A percentile compares a stretch with the other conserved stretches of the same genome.
Conservation (phyloP, 2,888 invertebrate genomes). For the Acronicta leporina region DNA sequence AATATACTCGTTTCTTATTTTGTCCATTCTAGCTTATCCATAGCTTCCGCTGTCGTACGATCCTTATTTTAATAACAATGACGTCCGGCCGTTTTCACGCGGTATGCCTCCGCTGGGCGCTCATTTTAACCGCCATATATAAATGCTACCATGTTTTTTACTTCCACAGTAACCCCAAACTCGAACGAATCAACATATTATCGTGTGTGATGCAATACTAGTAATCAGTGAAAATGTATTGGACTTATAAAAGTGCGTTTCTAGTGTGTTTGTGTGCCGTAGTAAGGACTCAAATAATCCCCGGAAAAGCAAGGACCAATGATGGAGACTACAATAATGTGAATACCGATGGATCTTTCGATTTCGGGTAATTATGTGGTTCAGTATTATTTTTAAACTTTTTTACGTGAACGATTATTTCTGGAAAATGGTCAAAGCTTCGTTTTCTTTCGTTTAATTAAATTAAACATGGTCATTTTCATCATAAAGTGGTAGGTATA, state of each 20-base stretch:
- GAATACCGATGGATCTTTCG: slow-evolving; percentile 92
- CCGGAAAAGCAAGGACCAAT: slow-evolving; percentile 82
- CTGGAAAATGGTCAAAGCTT: no score
- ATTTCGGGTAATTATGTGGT: slow-evolving; percentile 89
- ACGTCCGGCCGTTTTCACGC: slow-evolving; percentile 87
- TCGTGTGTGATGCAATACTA: slow-evolving; percentile 56
- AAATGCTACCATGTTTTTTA: slow-evolving; percentile 83
- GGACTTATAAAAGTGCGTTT: slow-evolving; percentile 74
- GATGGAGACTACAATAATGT: slow-evolving; percentile 91
- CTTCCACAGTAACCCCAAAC: slow-evolving; percentile 76
- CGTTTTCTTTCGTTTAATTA: no score
- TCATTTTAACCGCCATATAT: slow-evolving; percentile 86
- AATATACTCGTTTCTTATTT: no score
- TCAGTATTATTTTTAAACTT: slow-evolving; percentile 13
- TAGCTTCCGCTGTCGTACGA: slow-evolving; percentile 52
- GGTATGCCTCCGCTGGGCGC: slow-evolving; percentile 75
- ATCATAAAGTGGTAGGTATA: no score
- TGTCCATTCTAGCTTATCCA: no score
- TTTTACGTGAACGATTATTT: no score
- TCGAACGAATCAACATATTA: slow-evolving; percentile 59
- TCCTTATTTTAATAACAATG: slow-evolving; percentile 83
- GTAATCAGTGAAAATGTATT: slow-evolving; percentile 71
- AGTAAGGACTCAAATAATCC: slow-evolving; percentile 83
- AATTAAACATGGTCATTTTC: no score
- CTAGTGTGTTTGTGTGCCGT: slow-evolving; percentile 78